Percentiles rank a stretch among this genome's conserved stretches.
Conservation (phyloP, 2,888 invertebrate species). For the Schizotus pectinicornis region DNA sequence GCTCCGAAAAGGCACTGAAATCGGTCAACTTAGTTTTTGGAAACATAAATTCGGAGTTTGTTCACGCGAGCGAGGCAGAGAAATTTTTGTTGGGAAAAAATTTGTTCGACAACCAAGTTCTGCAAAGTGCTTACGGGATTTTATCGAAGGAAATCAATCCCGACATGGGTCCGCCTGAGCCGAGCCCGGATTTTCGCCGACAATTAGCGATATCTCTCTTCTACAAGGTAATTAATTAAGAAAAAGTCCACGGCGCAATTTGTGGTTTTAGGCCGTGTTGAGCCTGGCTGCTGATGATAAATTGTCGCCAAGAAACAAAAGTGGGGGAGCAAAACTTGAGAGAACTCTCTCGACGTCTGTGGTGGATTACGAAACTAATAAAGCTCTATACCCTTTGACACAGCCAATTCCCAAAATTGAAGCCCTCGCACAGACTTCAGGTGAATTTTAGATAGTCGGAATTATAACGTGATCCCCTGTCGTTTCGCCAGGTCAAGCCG, state of each 20-base stretch:
- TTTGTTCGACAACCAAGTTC: constrained; percentile 51
- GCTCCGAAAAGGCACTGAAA: constrained; percentile 55
- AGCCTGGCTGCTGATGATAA: constrained; percentile 58
- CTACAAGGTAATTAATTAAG: constrained; percentile 57
- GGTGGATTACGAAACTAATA: constrained; percentile 67
- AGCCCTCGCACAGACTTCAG: constrained; percentile 64
- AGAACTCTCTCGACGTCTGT: constrained; percentile 65
- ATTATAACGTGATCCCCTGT: not conserved
- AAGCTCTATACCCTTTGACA: constrained; percentile 67
- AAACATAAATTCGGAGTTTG: constrained; percentile 62
- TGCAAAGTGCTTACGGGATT: constrained; percentile 58
- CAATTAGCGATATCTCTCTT: constrained; percentile 75
- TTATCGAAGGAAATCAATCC: constrained; percentile 68
- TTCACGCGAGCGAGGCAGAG: constrained; percentile 62
- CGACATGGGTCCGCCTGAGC: constrained; percentile 67
- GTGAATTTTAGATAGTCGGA: not conserved
- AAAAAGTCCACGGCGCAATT: constrained; percentile 21
- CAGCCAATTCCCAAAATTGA: constrained; percentile 71
- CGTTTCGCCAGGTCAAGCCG: constrained; percentile 69
- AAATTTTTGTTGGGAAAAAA: constrained; percentile 56
- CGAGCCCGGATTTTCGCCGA: constrained; percentile 71
- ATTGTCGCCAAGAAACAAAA: constrained; percentile 53
- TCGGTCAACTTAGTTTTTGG: constrained; percentile 69
- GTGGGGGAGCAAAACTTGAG: constrained; percentile 60
- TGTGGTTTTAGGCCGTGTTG: constrained; percentile 69